These are phyloP conservation scores for Pseudomyrmex pallidus DNA, from an alignment of 1,140 invertebrate species.

Conservation along the genomic window DNA sequence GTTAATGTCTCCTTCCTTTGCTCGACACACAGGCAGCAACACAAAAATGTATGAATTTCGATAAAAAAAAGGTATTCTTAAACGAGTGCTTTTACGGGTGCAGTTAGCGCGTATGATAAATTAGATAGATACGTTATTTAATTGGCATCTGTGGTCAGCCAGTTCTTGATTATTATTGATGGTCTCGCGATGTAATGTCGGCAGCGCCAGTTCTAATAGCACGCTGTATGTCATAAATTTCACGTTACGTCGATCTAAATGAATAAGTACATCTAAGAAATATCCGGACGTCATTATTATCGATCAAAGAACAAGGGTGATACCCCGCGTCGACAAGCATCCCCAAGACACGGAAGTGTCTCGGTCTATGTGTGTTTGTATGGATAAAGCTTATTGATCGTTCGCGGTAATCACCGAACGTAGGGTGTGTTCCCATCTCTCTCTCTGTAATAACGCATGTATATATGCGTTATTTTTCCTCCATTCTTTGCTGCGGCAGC, in stretches of 20 bases:
- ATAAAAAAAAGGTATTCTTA: slow-evolving; percentile 51
- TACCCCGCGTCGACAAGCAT: not conserved
- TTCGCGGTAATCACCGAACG: slow-evolving; percentile 58
- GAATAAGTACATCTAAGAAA: slow-evolving; percentile 54
- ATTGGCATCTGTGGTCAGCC: slow-evolving; percentile 52
- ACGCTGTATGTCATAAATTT: slow-evolving; percentile 47
- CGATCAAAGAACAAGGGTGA: slow-evolving; percentile 36
- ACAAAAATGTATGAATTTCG: slow-evolving; percentile 43
- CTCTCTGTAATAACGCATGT: too few species aligned
- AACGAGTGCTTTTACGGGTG: slow-evolving; percentile 40
- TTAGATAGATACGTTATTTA: slow-evolving; percentile 60
- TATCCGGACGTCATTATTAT: slow-evolving; percentile 55
- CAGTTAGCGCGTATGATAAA: slow-evolving; percentile 55
- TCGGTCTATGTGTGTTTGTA: not conserved
- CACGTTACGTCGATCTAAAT: slow-evolving; percentile 54
- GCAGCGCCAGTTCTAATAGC: slow-evolving; percentile 18
- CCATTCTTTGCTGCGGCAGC: slow-evolving; percentile 40
- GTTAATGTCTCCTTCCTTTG: slow-evolving; percentile 7
- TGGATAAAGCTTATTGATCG: slow-evolving; percentile 63
- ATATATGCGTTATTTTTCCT: slow-evolving; percentile 62
- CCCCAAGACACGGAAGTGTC: not conserved
- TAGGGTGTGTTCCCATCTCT: not conserved
- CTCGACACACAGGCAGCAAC: not conserved
- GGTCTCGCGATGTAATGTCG: not conserved
- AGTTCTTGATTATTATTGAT: slow-evolving; percentile 59